Conservation (phyloP, 35 echinoderm and acorn worm species). For the Diadema setosum region DNA sequence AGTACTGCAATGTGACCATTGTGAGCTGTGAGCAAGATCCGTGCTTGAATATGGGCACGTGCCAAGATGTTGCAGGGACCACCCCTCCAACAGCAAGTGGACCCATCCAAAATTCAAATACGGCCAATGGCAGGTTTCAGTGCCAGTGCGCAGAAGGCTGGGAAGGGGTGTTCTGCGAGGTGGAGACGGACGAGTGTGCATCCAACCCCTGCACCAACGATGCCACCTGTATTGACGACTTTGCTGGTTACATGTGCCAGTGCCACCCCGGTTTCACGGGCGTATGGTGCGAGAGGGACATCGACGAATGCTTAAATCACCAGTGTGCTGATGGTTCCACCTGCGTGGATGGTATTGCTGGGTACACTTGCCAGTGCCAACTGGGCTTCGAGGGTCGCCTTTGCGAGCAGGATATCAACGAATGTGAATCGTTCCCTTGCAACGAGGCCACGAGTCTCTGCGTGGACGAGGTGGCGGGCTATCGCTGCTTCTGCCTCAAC, state of each 20-base stretch:
- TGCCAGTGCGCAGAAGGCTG: constrained; percentile 38
- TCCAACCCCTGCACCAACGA: constrained; percentile 33
- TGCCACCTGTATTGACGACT: constrained; percentile 45
- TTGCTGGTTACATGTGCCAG: constrained; percentile 2
- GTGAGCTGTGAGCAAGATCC: constrained; percentile 25
- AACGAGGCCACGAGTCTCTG: constrained; percentile 20
- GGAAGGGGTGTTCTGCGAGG: constrained; percentile 33
- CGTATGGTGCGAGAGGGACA: constrained; percentile 22
- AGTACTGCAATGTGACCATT: constrained; percentile 22
- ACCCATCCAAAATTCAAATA: background rate
- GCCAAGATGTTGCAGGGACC: constrained; percentile 6
- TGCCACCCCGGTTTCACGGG: constrained; percentile 35
- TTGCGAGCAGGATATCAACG: constrained; percentile 54
- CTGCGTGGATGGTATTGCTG: constrained; percentile 42
- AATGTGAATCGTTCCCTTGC: constrained; percentile 39
- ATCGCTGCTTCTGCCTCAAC: constrained; percentile 53
- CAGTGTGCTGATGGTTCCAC: constrained; percentile 28
- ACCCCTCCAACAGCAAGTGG: background rate
- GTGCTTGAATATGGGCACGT: constrained; percentile 55
- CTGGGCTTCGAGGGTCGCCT: constrained; percentile 30
- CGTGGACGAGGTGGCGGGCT: background rate
- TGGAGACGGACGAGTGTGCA: constrained; percentile 56
- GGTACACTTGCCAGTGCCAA: constrained; percentile 50
- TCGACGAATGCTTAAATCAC: constrained; percentile 58
- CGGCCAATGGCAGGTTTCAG: background rate